Conservation (phyloP, 2,888 invertebrate species). For the Stenurella melanura region DNA sequence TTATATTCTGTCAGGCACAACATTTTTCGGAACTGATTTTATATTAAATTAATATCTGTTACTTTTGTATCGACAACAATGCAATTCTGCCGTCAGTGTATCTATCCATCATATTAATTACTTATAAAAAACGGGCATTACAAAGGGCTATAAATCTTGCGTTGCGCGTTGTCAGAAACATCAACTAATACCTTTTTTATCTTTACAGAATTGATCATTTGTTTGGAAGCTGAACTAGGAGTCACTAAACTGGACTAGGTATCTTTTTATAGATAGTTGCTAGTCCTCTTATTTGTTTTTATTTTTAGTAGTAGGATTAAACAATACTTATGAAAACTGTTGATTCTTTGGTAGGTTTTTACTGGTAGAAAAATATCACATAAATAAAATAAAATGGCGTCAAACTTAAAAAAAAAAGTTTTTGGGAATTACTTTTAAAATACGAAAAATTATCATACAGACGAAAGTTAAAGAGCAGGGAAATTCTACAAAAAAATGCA, state of each 20-base stretch:
- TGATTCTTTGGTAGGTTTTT: too few relatives aligned
- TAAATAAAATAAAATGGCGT: too few relatives aligned
- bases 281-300: not conserved
- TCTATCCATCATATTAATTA: slow-evolving; percentile 4
- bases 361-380: too few relatives aligned
- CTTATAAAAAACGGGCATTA: not conserved
- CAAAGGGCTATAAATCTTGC: slow-evolving; percentile 4
- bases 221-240: not conserved
- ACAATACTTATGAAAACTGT: too few relatives aligned
- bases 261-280: not conserved
- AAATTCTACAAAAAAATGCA: too few relatives aligned
- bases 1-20: not conserved
- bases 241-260: not conserved
- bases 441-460: too few relatives aligned
- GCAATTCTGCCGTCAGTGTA: not conserved
- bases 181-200: slow-evolving; percentile 7
- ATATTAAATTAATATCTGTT: not conserved
- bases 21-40: not conserved
- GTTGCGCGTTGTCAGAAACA: not conserved
- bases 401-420: too few relatives aligned
- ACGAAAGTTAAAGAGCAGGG: too few relatives aligned
- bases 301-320: too few relatives aligned
- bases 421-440: too few relatives aligned
- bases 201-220: slow-evolving; percentile 4
- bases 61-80: slow-evolving; percentile 7